These are phyloP conservation scores for Gallinago stenura DNA, from an alignment of 2,797 vertebrate species.

Conservation along the genomic window DNA sequence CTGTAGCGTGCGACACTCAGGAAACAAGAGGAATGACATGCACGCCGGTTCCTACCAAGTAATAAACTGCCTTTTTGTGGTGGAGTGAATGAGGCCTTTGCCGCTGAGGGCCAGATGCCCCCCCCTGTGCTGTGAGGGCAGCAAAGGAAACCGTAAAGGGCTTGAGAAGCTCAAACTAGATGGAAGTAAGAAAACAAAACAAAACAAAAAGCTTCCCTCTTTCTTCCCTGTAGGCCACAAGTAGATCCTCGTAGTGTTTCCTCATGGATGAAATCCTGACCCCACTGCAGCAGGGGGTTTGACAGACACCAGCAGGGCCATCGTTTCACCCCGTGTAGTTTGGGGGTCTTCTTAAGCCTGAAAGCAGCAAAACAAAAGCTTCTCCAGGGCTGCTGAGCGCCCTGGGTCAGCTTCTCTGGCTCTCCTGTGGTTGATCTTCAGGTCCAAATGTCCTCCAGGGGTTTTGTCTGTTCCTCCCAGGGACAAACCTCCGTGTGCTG, in stretches of 20 bases:
- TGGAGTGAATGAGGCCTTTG: slow-evolving; percentile 27
- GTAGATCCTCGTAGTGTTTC: not conserved
- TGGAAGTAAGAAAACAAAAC: not conserved
- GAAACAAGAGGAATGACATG: slow-evolving; percentile 37
- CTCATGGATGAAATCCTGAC: not conserved
- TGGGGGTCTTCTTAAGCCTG: not conserved
- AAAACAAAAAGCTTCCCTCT: not conserved
- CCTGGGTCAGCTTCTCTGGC: not conserved
- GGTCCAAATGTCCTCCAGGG: not conserved
- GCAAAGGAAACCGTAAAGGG: slow-evolving; percentile 20
- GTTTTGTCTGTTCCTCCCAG: not conserved
- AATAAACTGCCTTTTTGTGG: slow-evolving; percentile 58
- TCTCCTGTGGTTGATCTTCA: not conserved
- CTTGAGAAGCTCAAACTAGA: not conserved
- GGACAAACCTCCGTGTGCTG: fast-evolving
- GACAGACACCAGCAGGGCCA: not conserved
- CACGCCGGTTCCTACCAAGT: slow-evolving; percentile 1
- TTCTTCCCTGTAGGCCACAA: slow-evolving; percentile 2
- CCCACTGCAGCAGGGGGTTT: not conserved
- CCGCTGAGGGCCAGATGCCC: slow-evolving; percentile 16
- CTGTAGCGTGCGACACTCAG: not conserved
- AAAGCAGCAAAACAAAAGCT: not conserved
- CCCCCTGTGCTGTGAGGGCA: not conserved
- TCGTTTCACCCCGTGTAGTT: not conserved
- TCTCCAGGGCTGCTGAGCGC: not conserved